Evolutionary conservation across 2,888 invertebrate genomes (phyloP).

Genomic region (Copidosoma aretas): DNA sequence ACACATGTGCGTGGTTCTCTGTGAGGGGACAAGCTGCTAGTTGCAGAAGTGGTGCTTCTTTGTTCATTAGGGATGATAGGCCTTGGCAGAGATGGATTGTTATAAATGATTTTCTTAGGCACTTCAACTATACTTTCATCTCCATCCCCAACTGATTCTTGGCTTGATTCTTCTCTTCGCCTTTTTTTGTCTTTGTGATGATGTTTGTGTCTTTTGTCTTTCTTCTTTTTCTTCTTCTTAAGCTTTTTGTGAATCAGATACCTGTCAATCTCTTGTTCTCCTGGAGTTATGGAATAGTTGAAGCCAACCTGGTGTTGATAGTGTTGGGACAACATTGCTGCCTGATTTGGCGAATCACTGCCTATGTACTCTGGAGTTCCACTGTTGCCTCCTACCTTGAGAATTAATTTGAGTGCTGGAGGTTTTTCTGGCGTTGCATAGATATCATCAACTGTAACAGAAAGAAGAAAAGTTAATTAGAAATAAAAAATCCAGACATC

Average conservation of each 20-base stretch:
- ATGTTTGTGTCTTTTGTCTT: slow-evolving; percentile 76
- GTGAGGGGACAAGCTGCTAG: slow-evolving; percentile 66
- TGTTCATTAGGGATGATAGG: slow-evolving; percentile 43
- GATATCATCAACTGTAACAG: slow-evolving; percentile 50
- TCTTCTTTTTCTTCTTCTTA: slow-evolving; percentile 83
- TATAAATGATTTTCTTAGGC: slow-evolving; percentile 55
- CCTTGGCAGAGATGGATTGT: slow-evolving; percentile 49
- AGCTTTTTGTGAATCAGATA: slow-evolving; percentile 70
- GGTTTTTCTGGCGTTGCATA: slow-evolving; percentile 62
- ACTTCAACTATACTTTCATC: slow-evolving; percentile 64
- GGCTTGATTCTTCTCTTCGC: slow-evolving; percentile 69
- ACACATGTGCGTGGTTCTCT: slow-evolving; percentile 83
- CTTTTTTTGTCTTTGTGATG: slow-evolving; percentile 75
- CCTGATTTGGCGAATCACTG: slow-evolving; percentile 53
- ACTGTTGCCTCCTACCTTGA: slow-evolving; percentile 74
- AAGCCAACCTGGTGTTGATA: slow-evolving; percentile 60
- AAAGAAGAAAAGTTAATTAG: background rate
- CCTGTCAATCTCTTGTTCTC: slow-evolving; percentile 58
- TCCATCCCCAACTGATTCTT: slow-evolving; percentile 68
- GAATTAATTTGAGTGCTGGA: slow-evolving; percentile 72
- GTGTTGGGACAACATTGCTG: slow-evolving; percentile 57
- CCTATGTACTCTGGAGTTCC: slow-evolving; percentile 70
- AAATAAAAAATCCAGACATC: background rate
- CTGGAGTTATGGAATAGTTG: slow-evolving; percentile 57
- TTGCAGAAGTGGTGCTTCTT: slow-evolving; percentile 40